Evolutionary conservation across 2,113 vertebrate species (phyloP).

Genomic region (Cephalopterus ornatus): DNA sequence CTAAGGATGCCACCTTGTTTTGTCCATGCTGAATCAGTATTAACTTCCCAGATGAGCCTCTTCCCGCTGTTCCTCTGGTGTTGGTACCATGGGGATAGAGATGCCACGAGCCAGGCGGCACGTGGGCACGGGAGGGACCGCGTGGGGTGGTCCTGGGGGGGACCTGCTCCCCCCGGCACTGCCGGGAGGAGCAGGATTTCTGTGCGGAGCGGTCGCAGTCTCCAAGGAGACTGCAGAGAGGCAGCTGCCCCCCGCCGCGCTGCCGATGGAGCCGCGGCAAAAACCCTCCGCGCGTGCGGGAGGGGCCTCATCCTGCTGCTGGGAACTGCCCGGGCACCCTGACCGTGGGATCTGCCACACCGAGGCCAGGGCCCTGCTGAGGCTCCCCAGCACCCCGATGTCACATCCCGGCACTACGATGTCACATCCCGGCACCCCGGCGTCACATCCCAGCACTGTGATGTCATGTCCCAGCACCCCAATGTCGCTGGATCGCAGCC

Average conservation of each 20-base stretch:
- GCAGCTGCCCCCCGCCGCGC: not conserved
- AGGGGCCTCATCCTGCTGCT: not conserved
- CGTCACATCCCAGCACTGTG: not conserved
- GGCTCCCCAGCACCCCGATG: not conserved
- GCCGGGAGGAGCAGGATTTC: not conserved
- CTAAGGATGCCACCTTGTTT: not conserved
- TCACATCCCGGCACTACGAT: not conserved
- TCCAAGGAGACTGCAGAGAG: not conserved
- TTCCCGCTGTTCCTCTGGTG: not conserved
- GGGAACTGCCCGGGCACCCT: not conserved
- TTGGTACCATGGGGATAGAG: not conserved
- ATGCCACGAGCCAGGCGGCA: not conserved
- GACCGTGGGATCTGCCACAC: accelerated
- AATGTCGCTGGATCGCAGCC: accelerated
- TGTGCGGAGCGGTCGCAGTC: not conserved
- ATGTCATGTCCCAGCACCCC: not conserved
- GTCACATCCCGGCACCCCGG: not conserved
- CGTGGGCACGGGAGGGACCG: not conserved
- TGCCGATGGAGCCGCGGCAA: not conserved
- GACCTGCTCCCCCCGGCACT: not conserved
- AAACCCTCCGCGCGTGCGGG: not conserved
- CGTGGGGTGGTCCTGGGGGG: not conserved
- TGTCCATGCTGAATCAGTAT: not conserved
- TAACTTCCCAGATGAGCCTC: not conserved
- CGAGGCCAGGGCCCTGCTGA: accelerated